phyloP scores from a whole-genome alignment of 1,140 invertebrate genomes.

The Holotrichia oblita region DNA sequence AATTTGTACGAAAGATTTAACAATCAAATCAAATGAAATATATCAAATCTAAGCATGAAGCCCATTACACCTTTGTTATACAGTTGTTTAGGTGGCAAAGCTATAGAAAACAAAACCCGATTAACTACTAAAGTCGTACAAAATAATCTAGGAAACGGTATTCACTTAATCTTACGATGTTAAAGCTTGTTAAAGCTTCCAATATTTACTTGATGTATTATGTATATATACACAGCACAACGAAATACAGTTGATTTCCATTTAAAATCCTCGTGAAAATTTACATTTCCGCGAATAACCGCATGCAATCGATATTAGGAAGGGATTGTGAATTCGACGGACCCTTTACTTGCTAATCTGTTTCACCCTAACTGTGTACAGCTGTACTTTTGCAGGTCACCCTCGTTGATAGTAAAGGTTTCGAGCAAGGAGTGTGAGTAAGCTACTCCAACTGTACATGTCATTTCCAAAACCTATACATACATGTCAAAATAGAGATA shows the following conservation, averaged over 20 bases:
- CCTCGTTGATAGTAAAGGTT: constrained; percentile 16
- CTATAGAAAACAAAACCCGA: no score
- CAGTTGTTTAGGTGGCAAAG: no score
- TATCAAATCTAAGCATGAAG: no score
- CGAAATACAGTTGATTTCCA: not conserved
- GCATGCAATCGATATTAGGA: constrained; percentile 40
- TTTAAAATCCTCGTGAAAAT: constrained; percentile 25
- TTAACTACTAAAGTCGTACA: no score
- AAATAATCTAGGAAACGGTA: no score
- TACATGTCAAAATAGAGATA: constrained; percentile 43
- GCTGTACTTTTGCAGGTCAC: constrained; percentile 39
- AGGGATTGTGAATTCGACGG: constrained; percentile 44
- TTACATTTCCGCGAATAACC: constrained; percentile 43
- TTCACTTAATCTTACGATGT: not conserved
- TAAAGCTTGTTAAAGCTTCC: no score
- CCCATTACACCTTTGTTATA: no score
- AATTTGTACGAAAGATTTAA: no score
- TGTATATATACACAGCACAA: not conserved
- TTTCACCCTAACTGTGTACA: constrained; percentile 42
- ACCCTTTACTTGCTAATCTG: constrained; percentile 44
- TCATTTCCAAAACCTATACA: constrained; percentile 17
- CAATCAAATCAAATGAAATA: no score
- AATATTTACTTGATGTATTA: no score
- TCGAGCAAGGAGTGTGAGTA: not conserved
- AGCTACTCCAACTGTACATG: constrained; percentile 1